phyloP scores from a whole-genome alignment of 1,140 invertebrate species.

The Drosophila carrolli region DNA sequence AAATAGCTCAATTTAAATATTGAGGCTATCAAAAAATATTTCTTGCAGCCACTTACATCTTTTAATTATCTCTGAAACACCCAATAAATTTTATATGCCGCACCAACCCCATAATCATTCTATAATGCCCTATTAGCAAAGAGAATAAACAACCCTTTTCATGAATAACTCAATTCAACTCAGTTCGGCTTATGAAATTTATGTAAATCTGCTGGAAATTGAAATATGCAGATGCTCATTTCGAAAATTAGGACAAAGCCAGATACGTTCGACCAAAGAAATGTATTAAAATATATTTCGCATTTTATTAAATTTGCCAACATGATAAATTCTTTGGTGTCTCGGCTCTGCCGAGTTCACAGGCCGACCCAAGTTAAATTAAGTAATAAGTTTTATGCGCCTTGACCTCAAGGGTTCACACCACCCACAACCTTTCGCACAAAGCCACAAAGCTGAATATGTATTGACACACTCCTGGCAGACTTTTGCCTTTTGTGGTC shows the following conservation, averaged over 20 bases:
- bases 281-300: conserved; percentile 72
- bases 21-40: too few relatives aligned
- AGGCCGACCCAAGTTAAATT: conserved; percentile 66
- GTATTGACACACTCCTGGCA: conserved; percentile 74
- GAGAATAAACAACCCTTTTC: conserved; percentile 62
- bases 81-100: neutral
- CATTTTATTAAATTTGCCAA: conserved; percentile 78
- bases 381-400: conserved; percentile 81
- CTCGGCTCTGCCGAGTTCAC: conserved; percentile 33
- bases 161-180: conserved; percentile 60
- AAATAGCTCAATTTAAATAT: too few relatives aligned
- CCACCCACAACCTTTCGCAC: conserved; percentile 15
- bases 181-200: conserved; percentile 51
- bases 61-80: neutral
- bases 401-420: conserved; percentile 70
- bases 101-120: neutral
- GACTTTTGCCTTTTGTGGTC: conserved; percentile 72
- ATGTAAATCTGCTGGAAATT: conserved; percentile 77
- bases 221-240: conserved; percentile 81
- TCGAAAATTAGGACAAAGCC: conserved; percentile 54
- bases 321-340: conserved; percentile 72
- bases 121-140: neutral
- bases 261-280: conserved; percentile 29
- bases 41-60: neutral
- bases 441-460: conserved; percentile 24